Evolutionary conservation across 1,140 invertebrate species (phyloP), one percentile per base, ranked within the genome.

Genomic region (Heliconius hermathena): DNA sequence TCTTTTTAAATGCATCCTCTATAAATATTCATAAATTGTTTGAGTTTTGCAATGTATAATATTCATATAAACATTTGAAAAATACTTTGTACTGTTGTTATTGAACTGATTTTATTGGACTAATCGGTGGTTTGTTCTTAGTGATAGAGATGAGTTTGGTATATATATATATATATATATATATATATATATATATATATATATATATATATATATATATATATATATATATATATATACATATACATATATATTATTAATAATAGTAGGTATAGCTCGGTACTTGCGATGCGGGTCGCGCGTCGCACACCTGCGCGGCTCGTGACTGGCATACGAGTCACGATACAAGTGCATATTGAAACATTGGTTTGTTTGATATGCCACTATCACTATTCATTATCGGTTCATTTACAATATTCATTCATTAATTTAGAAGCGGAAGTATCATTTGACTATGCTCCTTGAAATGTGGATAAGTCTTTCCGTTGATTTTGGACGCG

Each of bases 221-320:
- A 26, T 26, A 26, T n/a, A n/a, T 29, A 3, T 26, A 3, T 26
- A 29, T 66, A 11, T 57, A 57, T 0, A 8, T 20, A 54, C 6
- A 54, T 26, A 26, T 26, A 26, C 26, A 26, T 26, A 26, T 26
- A 26, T 26, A 26, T 1, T 26, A 26, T 26, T 26, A 1, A 26
- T 26, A 26, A 1, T 26, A 26, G 49, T 52, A 20, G 4, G 49
- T 52, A 52, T 4, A 29, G 13, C 0, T 11, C 8, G 22, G 11
- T 66, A 54, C 36, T 87, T 85, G 80, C 36, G 36, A 92, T 91
- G 85, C 88, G 70, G 83, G 79, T 81, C 91, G 87, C 87, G 90
- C 86, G 85, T 83, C 81, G 87, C 89, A 88, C 91, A 93, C 88
- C 89, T 93, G 91, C 89, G 85, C 85, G 36, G 46, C 49, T 41